phyloP scores from a whole-genome alignment of 53 echinoderm and acorn worm species.

The Apostichopus leukothele region DNA sequence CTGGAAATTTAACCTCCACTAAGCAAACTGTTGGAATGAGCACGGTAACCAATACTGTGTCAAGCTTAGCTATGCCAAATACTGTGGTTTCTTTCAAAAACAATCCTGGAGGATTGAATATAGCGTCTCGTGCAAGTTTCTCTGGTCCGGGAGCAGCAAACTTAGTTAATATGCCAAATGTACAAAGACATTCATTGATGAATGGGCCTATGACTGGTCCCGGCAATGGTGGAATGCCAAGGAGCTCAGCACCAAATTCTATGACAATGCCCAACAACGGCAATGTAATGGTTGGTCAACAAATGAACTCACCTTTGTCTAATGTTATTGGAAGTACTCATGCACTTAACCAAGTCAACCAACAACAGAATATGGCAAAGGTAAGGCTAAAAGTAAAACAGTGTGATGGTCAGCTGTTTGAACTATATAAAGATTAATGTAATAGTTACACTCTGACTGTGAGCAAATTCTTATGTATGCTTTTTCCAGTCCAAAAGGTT shows the following conservation, averaged over 20 bases:
- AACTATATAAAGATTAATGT: not conserved
- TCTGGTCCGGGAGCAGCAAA: slow-evolving; percentile 34
- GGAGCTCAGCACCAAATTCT: slow-evolving; percentile 57
- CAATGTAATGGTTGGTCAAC: slow-evolving; percentile 49
- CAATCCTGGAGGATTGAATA: slow-evolving; percentile 32
- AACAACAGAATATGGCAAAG: slow-evolving; percentile 40
- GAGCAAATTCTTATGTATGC: no score
- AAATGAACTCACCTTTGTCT: slow-evolving; percentile 44
- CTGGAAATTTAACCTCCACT: slow-evolving; percentile 24
- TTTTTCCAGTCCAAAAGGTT: no score
- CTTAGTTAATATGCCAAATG: slow-evolving; percentile 17
- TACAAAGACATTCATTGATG: slow-evolving; percentile 58
- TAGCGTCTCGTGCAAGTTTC: slow-evolving; percentile 44
- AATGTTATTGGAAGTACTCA: slow-evolving; percentile 66
- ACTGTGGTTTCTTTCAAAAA: slow-evolving; percentile 76
- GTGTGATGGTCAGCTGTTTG: not conserved
- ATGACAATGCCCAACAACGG: slow-evolving; percentile 51
- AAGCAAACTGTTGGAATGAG: slow-evolving; percentile 66
- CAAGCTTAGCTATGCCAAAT: slow-evolving; percentile 59
- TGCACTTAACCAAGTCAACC: slow-evolving; percentile 47
- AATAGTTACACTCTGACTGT: not conserved
- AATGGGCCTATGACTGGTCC: slow-evolving; percentile 67
- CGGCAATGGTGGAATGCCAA: slow-evolving; percentile 21
- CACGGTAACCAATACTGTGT: slow-evolving; percentile 60
- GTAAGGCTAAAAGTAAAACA: not conserved